phyloP scores from a whole-genome alignment of 2,888 invertebrate genomes.

The Patella caerulea region DNA sequence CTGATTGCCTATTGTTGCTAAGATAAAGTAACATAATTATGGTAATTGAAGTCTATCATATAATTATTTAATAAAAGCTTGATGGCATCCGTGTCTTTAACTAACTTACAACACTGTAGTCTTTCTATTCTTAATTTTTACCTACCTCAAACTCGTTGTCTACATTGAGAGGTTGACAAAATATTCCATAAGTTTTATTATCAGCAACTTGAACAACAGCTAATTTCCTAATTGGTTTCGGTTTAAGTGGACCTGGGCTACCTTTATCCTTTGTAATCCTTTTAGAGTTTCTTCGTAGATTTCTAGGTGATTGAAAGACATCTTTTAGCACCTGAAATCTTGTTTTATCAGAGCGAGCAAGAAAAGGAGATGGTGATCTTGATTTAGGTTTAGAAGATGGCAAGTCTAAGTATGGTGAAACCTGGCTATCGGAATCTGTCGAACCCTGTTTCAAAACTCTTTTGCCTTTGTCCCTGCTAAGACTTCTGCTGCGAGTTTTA shows the following conservation, averaged over 20 bases:
- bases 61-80: too few species aligned
- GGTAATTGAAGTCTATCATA: too few species aligned
- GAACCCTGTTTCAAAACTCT: slow-evolving; percentile 22
- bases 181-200: slow-evolving; percentile 25
- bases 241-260: neutral
- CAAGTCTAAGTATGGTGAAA: neutral
- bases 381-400: neutral
- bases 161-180: slow-evolving; percentile 29
- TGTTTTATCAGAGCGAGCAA: slow-evolving; percentile 28
- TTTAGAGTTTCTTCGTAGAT: slow-evolving; percentile 30
- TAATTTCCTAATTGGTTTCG: neutral
- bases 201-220: neutral
- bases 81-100: too few species aligned
- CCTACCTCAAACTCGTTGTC: slow-evolving; percentile 50
- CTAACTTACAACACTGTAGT: too few species aligned
- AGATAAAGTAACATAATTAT: too few species aligned
- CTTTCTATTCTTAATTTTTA: neutral
- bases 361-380: slow-evolving; percentile 17
- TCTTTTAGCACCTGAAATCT: slow-evolving; percentile 31
- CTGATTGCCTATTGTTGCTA: too few species aligned
- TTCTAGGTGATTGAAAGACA: slow-evolving; percentile 37
- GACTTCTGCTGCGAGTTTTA: neutral
- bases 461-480: neutral
- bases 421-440: slow-evolving; percentile 28
- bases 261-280: slow-evolving; percentile 14